Percentiles rank a stretch among this genome's conserved stretches.
These are phyloP conservation scores for Hydrolagus affinis DNA, from an alignment of 2,113 vertebrate species.

Conservation along the genomic window DNA sequence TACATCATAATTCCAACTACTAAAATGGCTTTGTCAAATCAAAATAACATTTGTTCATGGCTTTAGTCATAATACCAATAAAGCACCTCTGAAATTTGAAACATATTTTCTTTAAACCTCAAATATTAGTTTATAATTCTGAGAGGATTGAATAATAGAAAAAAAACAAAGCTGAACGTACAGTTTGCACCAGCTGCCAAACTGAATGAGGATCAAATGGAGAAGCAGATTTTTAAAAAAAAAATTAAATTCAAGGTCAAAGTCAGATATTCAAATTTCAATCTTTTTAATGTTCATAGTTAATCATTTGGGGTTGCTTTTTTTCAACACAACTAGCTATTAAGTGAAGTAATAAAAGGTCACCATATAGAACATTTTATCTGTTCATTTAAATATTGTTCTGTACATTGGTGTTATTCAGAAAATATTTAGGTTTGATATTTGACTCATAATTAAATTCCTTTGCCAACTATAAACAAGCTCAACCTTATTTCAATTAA, in stretches of 20 bases:
- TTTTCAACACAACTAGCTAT: no score
- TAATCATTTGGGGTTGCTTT: background rate
- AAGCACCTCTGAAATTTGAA: background rate
- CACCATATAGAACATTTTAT: no score
- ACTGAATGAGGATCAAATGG: background rate
- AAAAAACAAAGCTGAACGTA: background rate
- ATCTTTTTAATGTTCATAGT: background rate
- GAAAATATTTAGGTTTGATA: no score
- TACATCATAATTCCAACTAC: background rate
- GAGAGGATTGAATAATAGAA: background rate
- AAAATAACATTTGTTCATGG: background rate
- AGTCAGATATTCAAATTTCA: no score
- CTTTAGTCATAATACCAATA: background rate
- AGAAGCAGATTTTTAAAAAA: background rate
- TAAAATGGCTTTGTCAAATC: background rate
- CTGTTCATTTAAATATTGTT: no score
- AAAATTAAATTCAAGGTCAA: background rate
- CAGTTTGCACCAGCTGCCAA: background rate
- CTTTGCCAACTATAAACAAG: no score
- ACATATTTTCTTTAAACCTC: background rate
- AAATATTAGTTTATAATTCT: background rate
- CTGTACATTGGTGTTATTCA: no score
- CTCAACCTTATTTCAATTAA: no score
- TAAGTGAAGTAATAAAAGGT: no score
- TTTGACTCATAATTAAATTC: no score